Conservation (phyloP, 2,797 vertebrate genomes). For the Pseudochaenichthys georgianus region DNA sequence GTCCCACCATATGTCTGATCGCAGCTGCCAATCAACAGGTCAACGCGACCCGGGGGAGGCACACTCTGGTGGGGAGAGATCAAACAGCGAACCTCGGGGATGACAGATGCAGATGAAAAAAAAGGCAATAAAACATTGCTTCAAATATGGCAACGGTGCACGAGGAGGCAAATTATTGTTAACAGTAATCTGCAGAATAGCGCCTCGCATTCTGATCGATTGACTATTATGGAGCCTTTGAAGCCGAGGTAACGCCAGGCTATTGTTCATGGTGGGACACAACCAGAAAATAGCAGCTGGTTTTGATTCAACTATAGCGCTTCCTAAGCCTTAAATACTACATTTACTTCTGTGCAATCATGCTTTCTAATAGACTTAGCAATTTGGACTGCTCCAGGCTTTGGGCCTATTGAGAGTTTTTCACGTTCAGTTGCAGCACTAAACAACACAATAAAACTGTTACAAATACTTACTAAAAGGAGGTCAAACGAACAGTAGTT, state of each 20-base stretch:
- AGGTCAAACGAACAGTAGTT: constrained; percentile 2
- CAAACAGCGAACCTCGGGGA: constrained; percentile 84
- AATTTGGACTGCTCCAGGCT: constrained; percentile 70
- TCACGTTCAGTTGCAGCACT: constrained; percentile 33
- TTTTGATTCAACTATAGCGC: constrained; percentile 69
- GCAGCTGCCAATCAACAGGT: constrained; percentile 89
- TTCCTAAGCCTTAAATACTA: constrained; percentile 76
- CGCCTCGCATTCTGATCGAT: constrained; percentile 85
- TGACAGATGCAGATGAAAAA: constrained; percentile 84
- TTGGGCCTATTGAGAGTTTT: constrained; percentile 52
- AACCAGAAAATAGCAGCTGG: constrained; percentile 74
- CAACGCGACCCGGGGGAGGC: constrained; percentile 84
- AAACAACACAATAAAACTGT: not conserved
- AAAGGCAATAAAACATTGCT: constrained; percentile 85
- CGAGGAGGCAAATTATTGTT: constrained; percentile 86
- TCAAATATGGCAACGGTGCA: constrained; percentile 84
- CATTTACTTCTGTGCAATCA: constrained; percentile 76
- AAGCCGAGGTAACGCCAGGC: constrained; percentile 76
- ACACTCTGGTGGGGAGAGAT: constrained; percentile 81
- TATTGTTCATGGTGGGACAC: constrained; percentile 80
- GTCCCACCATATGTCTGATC: constrained; percentile 88
- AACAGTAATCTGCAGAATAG: constrained; percentile 85
- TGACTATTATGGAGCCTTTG: constrained; percentile 85
- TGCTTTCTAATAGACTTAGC: constrained; percentile 73
- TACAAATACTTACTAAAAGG: constrained; percentile 6